phyloP scores from a whole-genome alignment of 2,797 vertebrate species.

The Syndactyla subalaris region DNA sequence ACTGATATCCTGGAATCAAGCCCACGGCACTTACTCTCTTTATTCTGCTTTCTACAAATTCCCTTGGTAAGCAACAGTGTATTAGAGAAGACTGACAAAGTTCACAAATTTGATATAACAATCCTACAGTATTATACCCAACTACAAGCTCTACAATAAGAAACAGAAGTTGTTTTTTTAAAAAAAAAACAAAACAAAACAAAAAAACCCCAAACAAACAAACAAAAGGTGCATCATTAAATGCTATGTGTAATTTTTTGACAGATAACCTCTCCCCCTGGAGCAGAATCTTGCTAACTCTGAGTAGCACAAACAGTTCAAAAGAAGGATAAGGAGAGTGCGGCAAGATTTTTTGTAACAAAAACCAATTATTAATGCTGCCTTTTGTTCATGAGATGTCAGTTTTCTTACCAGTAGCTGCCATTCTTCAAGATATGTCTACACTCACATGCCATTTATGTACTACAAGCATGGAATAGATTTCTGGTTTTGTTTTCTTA shows the following conservation, averaged over 20 bases:
- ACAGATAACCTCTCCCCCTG: background rate
- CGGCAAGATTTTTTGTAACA: background rate
- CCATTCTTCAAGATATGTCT: background rate
- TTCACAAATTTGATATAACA: background rate
- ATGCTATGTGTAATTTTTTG: background rate
- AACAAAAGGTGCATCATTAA: background rate
- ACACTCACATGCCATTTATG: background rate
- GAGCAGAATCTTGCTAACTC: background rate
- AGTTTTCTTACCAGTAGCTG: background rate
- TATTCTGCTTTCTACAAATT: background rate
- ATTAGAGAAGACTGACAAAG: background rate
- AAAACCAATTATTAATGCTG: background rate
- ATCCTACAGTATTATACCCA: background rate
- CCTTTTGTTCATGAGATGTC: background rate
- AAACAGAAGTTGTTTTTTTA: background rate
- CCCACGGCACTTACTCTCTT: background rate
- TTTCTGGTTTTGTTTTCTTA: slow-evolving; percentile 2
- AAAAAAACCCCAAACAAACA: background rate
- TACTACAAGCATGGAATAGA: background rate
- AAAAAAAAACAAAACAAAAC: too few species aligned
- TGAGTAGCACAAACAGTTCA: background rate
- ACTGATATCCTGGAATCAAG: background rate
- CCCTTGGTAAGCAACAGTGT: background rate
- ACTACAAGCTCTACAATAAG: background rate
- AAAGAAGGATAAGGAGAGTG: background rate